A percentile compares a stretch with the other conserved stretches of the same genome.
phyloP scores from a whole-genome alignment of 2,113 vertebrate genomes.

The Chamaetylas fuelleborni region DNA sequence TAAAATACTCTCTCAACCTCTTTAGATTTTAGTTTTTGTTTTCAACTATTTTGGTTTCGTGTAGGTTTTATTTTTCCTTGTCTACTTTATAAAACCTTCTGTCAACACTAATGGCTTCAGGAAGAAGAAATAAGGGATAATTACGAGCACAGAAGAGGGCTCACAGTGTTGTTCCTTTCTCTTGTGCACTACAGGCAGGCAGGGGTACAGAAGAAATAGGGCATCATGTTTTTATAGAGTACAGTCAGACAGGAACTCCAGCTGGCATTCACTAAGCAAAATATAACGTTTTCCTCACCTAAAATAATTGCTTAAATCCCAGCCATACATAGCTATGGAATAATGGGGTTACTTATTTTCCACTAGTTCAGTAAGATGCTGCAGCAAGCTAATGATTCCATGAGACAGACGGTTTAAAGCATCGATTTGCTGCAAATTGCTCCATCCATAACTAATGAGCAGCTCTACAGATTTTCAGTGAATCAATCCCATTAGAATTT shows the following conservation, averaged over 20 bases:
- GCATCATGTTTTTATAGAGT: neutral
- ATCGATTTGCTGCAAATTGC: conserved; percentile 33
- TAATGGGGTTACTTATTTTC: conserved; percentile 26
- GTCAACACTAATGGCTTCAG: conserved; percentile 26
- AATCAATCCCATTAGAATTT: conserved; percentile 23
- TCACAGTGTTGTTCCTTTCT: neutral
- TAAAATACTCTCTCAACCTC: conserved; percentile 44
- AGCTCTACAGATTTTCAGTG: conserved; percentile 4
- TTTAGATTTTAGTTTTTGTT: neutral
- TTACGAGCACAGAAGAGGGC: neutral
- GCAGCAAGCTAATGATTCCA: conserved; percentile 10
- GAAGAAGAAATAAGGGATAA: neutral
- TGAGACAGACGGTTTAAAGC: neutral
- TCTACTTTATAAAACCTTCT: conserved; percentile 9
- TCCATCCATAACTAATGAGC: conserved; percentile 26
- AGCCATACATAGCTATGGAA: neutral
- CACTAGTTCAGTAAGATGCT: neutral
- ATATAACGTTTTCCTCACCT: neutral
- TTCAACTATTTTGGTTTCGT: conserved; percentile 23
- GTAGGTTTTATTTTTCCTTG: neutral
- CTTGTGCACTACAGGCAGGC: neutral
- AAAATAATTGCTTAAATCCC: neutral
- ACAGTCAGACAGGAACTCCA: neutral
- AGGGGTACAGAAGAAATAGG: neutral
- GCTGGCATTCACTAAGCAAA: neutral